phyloP scores from a whole-genome alignment of 1,140 invertebrate species.

The Drosophila sulfurigaster region DNA sequence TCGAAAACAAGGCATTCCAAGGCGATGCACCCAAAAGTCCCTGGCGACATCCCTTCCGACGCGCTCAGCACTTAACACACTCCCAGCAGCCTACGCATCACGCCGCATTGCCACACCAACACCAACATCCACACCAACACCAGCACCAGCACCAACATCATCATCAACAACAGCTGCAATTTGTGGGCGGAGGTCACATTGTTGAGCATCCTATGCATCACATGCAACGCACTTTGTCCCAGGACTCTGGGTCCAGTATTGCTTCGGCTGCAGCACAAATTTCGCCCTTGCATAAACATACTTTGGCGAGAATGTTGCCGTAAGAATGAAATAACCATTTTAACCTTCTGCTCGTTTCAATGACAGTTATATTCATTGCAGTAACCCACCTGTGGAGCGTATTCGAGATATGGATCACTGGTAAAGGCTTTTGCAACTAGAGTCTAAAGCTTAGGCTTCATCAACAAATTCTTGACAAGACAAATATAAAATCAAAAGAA shows the following conservation, averaged over 20 bases:
- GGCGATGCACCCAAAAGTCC: constrained; percentile 87
- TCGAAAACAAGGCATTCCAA: constrained; percentile 87
- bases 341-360: not conserved
- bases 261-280: constrained; percentile 82
- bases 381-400: constrained; percentile 81
- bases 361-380: constrained; percentile 7
- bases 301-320: constrained; percentile 83
- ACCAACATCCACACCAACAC: constrained; percentile 26
- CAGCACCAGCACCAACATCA: constrained; percentile 55
- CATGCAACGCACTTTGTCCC: constrained; percentile 82
- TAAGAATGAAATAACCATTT: constrained; percentile 41
- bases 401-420: constrained; percentile 83
- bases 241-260: constrained; percentile 85
- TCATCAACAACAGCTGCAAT: constrained; percentile 73
- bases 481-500: constrained; percentile 22
- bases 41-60: constrained; percentile 86
- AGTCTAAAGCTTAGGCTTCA: constrained; percentile 32
- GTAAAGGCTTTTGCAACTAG: constrained; percentile 40
- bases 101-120: constrained; percentile 33
- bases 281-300: constrained; percentile 79
- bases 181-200: constrained; percentile 65
- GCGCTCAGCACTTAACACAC: constrained; percentile 63
- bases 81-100: constrained; percentile 31
- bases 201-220: constrained; percentile 67
- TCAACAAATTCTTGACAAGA: constrained; percentile 34